Conservation (phyloP, 2,888 invertebrate genomes). For the Tenthredo livida region DNA sequence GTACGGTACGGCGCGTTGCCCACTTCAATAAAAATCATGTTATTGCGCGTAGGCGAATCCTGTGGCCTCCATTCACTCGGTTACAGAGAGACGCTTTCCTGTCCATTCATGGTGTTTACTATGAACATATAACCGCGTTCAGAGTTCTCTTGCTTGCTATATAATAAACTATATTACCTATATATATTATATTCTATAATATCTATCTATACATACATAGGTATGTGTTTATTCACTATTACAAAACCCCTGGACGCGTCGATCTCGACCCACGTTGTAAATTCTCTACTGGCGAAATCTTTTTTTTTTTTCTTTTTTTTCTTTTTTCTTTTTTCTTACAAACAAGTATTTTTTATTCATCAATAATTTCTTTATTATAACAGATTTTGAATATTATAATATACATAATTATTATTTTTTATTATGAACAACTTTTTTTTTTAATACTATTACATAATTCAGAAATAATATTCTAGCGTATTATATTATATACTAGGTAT, state of each 20-base stretch:
- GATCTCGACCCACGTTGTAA: background rate
- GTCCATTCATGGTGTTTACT: constrained; percentile 71
- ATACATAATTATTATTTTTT: too few relatives aligned
- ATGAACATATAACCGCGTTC: constrained; percentile 15
- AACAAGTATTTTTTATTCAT: background rate
- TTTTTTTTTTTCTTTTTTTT: constrained; percentile 1
- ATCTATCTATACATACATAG: background rate
- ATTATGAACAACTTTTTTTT: background rate
- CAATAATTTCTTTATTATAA: background rate
- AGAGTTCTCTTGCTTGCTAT: background rate
- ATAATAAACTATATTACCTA: background rate
- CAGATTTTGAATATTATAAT: too few relatives aligned
- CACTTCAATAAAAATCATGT: constrained; percentile 12
- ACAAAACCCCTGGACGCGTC: background rate
- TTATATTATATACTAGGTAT: background rate
- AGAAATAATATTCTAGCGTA: background rate
- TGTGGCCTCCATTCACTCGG: constrained; percentile 67
- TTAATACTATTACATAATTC: background rate
- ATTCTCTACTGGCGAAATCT: background rate
- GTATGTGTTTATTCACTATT: constrained; percentile 15
- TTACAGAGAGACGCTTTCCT: constrained; percentile 64
- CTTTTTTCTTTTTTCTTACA: background rate
- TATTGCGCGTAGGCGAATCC: constrained; percentile 59
- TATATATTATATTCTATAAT: too few relatives aligned
- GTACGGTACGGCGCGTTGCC: background rate